phyloP scores from a whole-genome alignment of 2,888 invertebrate genomes.

The Amaurobius ferox region DNA sequence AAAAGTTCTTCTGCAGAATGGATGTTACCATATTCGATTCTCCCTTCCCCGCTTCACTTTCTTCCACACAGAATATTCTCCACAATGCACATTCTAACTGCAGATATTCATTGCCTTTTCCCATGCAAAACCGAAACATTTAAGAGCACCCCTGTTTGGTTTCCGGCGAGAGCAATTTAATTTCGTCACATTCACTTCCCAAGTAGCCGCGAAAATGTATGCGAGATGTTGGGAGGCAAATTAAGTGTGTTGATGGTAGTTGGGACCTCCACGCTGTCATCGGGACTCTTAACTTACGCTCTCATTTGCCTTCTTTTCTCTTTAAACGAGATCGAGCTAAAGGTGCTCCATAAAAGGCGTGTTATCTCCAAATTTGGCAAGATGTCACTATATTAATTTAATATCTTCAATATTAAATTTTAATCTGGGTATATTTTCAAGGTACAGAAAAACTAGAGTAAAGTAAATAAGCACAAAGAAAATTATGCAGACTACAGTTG shows the following conservation, averaged over 20 bases:
- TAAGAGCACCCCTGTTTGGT: background rate
- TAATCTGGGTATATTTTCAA: no score
- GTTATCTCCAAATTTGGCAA: slow-evolving; percentile 18
- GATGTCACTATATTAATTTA: background rate
- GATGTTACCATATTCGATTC: no score
- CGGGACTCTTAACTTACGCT: slow-evolving; percentile 55
- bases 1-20: no score
- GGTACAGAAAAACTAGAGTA: no score
- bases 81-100: no score
- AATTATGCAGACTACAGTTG: no score
- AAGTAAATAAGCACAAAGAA: no score
- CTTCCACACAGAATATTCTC: no score
- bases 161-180: background rate
- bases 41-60: no score
- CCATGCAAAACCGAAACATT: background rate
- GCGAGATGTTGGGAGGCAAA: slow-evolving; percentile 40
- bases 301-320: slow-evolving; percentile 43
- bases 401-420: no score
- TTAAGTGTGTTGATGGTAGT: slow-evolving; percentile 64
- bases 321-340: background rate
- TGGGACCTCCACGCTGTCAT: slow-evolving; percentile 57
- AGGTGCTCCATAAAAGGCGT: background rate
- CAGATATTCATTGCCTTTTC: no score
- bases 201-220: slow-evolving; percentile 19
- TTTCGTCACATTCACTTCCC: slow-evolving; percentile 1